These are phyloP conservation scores for Leptarthrus brevirostris DNA, from an alignment of 2,888 invertebrate species.

Conservation along the genomic window DNA sequence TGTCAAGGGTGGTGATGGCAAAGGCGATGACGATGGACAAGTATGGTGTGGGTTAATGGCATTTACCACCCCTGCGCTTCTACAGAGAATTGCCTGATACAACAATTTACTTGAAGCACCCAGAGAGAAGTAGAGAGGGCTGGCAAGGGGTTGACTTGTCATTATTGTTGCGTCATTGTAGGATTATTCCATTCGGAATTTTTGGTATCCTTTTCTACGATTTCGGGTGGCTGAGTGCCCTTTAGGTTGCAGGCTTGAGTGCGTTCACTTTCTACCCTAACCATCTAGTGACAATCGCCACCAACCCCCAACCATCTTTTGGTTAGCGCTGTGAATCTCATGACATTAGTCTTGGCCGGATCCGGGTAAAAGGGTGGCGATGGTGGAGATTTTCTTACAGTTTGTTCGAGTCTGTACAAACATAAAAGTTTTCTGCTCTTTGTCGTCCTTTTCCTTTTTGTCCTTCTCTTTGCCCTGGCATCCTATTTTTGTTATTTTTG, in stretches of 20 bases:
- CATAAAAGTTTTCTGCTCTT: conserved; percentile 18
- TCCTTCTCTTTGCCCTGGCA: not conserved
- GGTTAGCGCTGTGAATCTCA: not conserved
- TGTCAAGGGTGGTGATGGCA: conserved; percentile 13
- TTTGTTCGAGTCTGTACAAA: conserved; percentile 23
- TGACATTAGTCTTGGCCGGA: conserved; percentile 17
- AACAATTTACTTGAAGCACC: conserved; percentile 22
- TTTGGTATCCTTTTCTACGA: conserved; percentile 40
- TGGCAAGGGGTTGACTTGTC: conserved; percentile 44
- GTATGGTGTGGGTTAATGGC: not conserved
- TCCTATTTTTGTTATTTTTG: conserved; percentile 47
- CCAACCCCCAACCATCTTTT: conserved; percentile 12
- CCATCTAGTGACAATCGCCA: conserved; percentile 17
- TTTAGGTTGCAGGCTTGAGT: conserved; percentile 38
- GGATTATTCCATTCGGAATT: conserved; percentile 46
- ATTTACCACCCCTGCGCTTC: conserved; percentile 12
- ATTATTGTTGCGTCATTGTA: conserved; percentile 47
- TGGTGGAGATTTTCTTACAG: conserved; percentile 25
- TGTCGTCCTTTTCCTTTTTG: not conserved
- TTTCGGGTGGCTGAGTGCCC: conserved; percentile 32
- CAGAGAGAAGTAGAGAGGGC: not conserved
- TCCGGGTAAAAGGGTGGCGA: not conserved
- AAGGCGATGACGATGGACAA: not conserved
- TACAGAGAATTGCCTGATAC: conserved; percentile 9
- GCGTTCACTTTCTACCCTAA: conserved; percentile 41